Evolutionary conservation across 2,113 vertebrate species (phyloP), one percentile per base, ranked within the genome.

Genomic region (Menura novaehollandiae): DNA sequence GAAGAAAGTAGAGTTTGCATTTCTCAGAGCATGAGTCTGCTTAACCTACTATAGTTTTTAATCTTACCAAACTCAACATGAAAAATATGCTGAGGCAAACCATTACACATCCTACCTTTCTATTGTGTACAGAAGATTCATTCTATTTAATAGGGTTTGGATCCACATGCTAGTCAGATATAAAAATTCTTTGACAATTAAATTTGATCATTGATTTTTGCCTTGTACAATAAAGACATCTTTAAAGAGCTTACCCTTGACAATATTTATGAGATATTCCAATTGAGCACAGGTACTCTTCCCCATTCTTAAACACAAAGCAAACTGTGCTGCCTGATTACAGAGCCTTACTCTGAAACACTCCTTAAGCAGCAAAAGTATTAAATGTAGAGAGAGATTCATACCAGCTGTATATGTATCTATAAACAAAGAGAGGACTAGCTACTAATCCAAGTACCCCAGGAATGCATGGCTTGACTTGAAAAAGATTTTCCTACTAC

Each of bases 11-110:
- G 60, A 55, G 23, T 47, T 67, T 79, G 21, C 32, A 51, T 37
- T 76, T 80, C 41, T 88, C 33, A 44, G 27, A 56, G 9, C 0
- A 0, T 0, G 0, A 28, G 20, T 64, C 19, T 68, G 17, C 33
- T 71, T 73, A 72, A 43, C 35, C 18, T 21, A 15, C 15, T 47
- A 7, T 5, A 63, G 56, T 15, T 85, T 72, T 76, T 49, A 59
- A 43, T 46, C 59, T 67, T 81, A 51, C 13, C 27, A 77, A 74
- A 71, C 3, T 87, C 68, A 81, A 27, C 21, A 30, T 64, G 37
- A 89, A 81, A 81, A 63, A 89, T 7, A 62, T 0, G 7, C 51
- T 84, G 60, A 60, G n/a, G 28, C 32, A 89, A 89, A 85, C 8
- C 2, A 7, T 30, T 82, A 41, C 49, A 53, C 15, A 64, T 35